These are phyloP conservation scores for Lagopus muta DNA, from an alignment of 2,113 vertebrate species.

Conservation along the genomic window DNA sequence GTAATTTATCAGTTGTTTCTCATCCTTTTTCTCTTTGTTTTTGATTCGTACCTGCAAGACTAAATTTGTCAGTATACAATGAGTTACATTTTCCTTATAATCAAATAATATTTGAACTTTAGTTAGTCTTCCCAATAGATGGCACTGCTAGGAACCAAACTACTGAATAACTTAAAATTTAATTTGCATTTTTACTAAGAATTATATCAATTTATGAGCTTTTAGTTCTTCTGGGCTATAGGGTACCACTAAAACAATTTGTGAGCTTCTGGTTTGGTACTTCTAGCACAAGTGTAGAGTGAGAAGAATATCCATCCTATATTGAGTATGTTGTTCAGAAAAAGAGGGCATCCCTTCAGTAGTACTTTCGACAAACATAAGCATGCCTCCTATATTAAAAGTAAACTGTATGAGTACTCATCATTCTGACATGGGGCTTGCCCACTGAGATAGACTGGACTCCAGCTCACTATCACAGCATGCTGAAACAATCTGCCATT, in stretches of 20 bases:
- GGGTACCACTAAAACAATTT: neutral
- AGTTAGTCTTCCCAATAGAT: conserved; percentile 45
- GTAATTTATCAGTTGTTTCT: neutral
- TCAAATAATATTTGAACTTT: neutral
- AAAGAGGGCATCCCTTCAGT: neutral
- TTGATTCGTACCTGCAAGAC: neutral
- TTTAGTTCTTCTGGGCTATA: neutral
- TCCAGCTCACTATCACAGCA: neutral
- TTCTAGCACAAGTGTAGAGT: neutral
- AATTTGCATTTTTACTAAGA: neutral
- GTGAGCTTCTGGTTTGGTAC: neutral
- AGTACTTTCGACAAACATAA: neutral
- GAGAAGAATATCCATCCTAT: neutral
- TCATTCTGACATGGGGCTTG: neutral
- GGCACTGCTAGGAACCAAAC: conserved; percentile 47
- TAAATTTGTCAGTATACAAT: neutral
- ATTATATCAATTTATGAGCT: neutral
- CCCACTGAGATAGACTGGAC: fast-evolving
- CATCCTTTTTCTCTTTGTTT: neutral
- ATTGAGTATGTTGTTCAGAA: neutral
- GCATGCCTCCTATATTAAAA: fast-evolving
- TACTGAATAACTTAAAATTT: neutral
- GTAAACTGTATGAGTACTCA: neutral
- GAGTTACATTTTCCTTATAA: neutral
- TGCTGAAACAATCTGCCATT: neutral